Percentiles rank a stretch among this genome's conserved stretches.
phyloP scores from a whole-genome alignment of 2,797 vertebrate genomes.

The Gymnothorax javanicus region DNA sequence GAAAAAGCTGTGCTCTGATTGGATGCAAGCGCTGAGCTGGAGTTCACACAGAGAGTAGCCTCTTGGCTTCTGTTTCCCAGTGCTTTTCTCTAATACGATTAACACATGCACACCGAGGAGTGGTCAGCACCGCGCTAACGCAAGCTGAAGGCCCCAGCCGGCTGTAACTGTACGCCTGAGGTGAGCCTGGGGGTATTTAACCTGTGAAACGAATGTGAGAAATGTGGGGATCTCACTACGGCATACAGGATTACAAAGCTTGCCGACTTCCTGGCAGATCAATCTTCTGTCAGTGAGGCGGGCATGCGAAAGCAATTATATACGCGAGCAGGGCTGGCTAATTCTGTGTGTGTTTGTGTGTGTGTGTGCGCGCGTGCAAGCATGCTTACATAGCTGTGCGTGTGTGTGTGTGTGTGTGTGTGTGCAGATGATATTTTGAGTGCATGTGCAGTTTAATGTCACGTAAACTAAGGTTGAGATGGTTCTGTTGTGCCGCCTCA shows the following conservation, averaged over 20 bases:
- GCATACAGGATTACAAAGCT: neutral
- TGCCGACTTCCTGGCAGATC: neutral
- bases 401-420: neutral
- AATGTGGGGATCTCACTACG: neutral
- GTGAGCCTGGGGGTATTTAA: neutral
- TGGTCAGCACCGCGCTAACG: neutral
- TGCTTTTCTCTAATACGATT: constrained; percentile 13
- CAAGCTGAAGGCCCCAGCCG: neutral
- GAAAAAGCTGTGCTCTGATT: neutral
- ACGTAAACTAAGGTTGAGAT: too few relatives aligned
- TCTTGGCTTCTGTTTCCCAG: neutral
- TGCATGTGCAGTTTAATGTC: neutral
- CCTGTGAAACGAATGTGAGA: neutral
- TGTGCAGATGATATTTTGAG: constrained; percentile 3
- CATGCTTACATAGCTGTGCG: too few relatives aligned
- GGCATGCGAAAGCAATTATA: neutral
- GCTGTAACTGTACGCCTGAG: neutral
- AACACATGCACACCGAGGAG: neutral
- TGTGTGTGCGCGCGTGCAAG: neutral
- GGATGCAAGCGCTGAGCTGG: neutral
- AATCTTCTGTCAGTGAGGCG: neutral
- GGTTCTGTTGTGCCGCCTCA: too few relatives aligned
- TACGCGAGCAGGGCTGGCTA: neutral
- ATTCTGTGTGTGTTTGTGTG: neutral
- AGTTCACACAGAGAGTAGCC: neutral